Evolutionary conservation across 2,113 vertebrate species (phyloP).

Genomic region (Pipa parva): DNA sequence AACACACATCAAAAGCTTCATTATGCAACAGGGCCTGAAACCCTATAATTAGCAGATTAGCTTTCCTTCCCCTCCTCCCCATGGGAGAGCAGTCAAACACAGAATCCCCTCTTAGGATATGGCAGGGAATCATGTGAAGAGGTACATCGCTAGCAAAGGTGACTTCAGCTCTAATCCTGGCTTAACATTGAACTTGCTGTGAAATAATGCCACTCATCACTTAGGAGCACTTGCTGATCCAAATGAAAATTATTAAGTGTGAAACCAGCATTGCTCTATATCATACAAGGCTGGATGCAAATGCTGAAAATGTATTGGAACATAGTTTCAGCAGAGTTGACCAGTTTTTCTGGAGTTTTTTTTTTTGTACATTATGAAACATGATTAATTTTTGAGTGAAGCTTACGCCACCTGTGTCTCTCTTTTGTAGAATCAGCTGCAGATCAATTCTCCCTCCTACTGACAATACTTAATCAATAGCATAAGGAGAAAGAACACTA

Average conservation of each 20-base stretch:
- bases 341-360: too few relatives aligned
- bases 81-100: constrained; percentile 63
- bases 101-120: constrained; percentile 61
- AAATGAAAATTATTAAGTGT: too few relatives aligned
- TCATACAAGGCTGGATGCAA: too few relatives aligned
- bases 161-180: background rate
- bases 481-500: background rate
- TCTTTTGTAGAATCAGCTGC: background rate
- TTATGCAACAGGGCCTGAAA: constrained; percentile 72
- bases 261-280: too few relatives aligned
- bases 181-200: background rate
- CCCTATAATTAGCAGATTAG: constrained; percentile 40
- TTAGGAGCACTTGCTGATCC: background rate
- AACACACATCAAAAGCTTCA: constrained; percentile 80
- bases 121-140: constrained; percentile 40
- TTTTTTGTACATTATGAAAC: background rate
- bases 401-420: background rate
- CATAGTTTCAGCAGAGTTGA: too few relatives aligned
- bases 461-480: background rate
- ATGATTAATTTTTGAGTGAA: background rate
- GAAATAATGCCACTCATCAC: background rate
- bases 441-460: background rate
- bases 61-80: constrained; percentile 53
- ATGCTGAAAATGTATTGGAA: too few relatives aligned
- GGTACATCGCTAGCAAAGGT: background rate